Conservation (phyloP, 2,888 invertebrate genomes). For the Leptopilina drosophilae region DNA sequence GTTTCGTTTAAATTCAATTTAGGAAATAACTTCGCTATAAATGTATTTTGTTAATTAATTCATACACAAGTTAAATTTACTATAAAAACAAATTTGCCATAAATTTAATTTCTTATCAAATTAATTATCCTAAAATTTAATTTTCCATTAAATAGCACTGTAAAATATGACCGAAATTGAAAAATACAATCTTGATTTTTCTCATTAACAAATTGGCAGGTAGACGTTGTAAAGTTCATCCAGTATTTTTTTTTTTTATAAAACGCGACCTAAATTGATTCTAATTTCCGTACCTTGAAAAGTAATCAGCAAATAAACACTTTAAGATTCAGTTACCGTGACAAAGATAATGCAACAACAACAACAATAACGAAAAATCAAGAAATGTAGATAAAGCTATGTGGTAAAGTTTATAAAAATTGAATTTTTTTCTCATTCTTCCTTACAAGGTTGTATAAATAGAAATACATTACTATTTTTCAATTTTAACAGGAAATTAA, state of each 20-base stretch:
- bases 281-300: slow-evolving; percentile 4
- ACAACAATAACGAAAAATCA: not conserved
- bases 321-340: not conserved
- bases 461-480: not conserved
- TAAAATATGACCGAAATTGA: too few species aligned
- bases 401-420: not conserved
- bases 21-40: too few species aligned
- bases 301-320: slow-evolving; percentile 1
- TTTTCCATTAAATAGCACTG: too few species aligned
- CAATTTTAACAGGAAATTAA: slow-evolving; percentile 25
- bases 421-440: not conserved
- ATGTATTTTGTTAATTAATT: too few species aligned
- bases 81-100: too few species aligned
- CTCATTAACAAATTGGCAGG: too few species aligned
- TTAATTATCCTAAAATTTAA: too few species aligned
- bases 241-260: not conserved
- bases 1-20: too few species aligned
- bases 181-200: too few species aligned
- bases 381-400: not conserved
- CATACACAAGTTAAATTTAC: too few species aligned
- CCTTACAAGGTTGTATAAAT: not conserved
- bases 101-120: too few species aligned
- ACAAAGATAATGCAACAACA: not conserved
- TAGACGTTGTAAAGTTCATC: too few species aligned
- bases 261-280: not conserved